phyloP scores from a whole-genome alignment of 2,888 invertebrate genomes.

The Agrochola litura region DNA sequence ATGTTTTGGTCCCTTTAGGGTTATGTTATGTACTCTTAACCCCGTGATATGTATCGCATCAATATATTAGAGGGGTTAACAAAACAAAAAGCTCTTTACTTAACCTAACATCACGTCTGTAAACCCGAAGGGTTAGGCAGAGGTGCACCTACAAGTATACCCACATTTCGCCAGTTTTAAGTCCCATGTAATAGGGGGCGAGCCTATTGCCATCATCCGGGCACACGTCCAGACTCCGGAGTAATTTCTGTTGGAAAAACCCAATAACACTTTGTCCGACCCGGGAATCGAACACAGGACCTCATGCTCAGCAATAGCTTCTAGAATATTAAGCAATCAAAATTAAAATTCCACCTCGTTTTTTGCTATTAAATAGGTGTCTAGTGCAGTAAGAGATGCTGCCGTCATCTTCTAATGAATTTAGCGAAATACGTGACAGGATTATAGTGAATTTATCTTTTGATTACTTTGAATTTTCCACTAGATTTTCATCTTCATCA shows the following conservation, averaged over 20 bases:
- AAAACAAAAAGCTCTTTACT: not conserved
- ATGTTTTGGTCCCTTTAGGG: conserved; percentile 25
- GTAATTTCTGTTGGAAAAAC: not conserved
- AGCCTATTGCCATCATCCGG: not conserved
- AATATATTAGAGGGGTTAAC: conserved; percentile 5
- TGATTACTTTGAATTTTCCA: not conserved
- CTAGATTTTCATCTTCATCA: not conserved
- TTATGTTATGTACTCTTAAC: conserved; percentile 30
- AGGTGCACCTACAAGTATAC: not conserved
- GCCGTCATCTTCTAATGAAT: not conserved
- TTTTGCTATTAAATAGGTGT: too few relatives aligned
- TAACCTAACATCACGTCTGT: not conserved
- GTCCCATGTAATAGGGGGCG: too few relatives aligned
- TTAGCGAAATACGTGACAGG: not conserved
- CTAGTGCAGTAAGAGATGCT: not conserved
- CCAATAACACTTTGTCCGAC: not conserved
- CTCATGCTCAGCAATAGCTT: not conserved
- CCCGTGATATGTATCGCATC: conserved; percentile 24
- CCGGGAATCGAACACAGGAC: too few relatives aligned
- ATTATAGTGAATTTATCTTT: not conserved
- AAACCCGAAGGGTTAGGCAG: not conserved
- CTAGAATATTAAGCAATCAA: not conserved
- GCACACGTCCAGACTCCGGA: too few relatives aligned
- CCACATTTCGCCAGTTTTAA: not conserved
- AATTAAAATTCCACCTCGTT: not conserved